A percentile compares a stretch with the other conserved stretches of the same genome.
phyloP scores from a whole-genome alignment of 2,888 invertebrate genomes.

The Mystacides longicornis region DNA sequence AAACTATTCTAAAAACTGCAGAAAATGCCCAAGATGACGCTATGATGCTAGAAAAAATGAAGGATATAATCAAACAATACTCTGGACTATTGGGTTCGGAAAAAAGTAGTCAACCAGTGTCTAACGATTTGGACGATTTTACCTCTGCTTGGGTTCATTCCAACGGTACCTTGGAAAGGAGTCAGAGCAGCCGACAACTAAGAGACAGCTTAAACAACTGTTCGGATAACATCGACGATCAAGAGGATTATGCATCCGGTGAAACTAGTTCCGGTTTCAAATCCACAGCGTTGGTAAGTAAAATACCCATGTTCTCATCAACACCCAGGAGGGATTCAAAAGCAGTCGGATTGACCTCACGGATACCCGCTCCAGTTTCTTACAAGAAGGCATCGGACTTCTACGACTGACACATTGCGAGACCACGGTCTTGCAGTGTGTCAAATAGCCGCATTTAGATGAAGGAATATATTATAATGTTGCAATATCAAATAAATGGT shows the following conservation, averaged over 20 bases:
- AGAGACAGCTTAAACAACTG: constrained; percentile 30
- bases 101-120: constrained; percentile 38
- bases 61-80: constrained; percentile 51
- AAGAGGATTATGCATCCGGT: neutral
- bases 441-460: too few species aligned
- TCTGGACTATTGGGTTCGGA: constrained; percentile 34
- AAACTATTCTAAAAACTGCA: constrained; percentile 65
- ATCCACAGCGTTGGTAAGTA: constrained; percentile 24
- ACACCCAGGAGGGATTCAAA: constrained; percentile 25
- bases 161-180: constrained; percentile 57
- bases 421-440: too few species aligned
- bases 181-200: constrained; percentile 48
- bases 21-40: constrained; percentile 67
- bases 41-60: constrained; percentile 66
- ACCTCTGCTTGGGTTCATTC: constrained; percentile 68
- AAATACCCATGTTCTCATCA: constrained; percentile 25
- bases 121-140: constrained; percentile 55
- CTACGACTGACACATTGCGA: constrained; percentile 22
- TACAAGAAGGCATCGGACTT: constrained; percentile 22
- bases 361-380: constrained; percentile 26
- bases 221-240: constrained; percentile 4
- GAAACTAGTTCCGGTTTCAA: constrained; percentile 20
- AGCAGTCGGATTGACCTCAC: constrained; percentile 18
- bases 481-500: constrained; percentile 1
- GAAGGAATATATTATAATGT: neutral